Evolutionary conservation across 2,888 invertebrate genomes (phyloP).

Genomic region (Dasysyrphus albostriatus): DNA sequence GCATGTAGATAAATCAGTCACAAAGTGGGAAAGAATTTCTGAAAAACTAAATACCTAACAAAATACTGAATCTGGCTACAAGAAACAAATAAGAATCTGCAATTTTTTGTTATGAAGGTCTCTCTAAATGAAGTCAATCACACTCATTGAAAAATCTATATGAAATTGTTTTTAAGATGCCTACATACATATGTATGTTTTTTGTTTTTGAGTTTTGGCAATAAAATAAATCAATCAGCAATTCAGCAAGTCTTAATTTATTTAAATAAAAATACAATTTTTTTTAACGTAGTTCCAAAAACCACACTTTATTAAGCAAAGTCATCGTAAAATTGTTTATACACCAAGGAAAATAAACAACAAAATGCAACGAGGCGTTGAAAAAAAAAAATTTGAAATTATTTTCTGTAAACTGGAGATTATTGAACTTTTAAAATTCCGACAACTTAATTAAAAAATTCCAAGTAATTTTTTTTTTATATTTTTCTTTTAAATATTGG

Average conservation of each 20-base stretch:
- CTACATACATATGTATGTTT: neutral
- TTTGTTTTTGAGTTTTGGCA: neutral
- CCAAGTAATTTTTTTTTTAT: too few species aligned
- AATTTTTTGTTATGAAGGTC: too few species aligned
- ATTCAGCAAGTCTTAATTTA: too few species aligned
- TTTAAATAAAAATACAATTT: neutral
- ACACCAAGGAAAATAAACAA: neutral
- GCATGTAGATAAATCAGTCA: too few species aligned
- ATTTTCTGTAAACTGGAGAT: neutral
- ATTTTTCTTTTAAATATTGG: too few species aligned
- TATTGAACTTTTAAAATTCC: neutral
- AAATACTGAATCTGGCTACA: too few species aligned
- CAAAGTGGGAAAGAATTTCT: too few species aligned
- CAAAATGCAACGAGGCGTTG: neutral
- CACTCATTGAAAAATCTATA: neutral
- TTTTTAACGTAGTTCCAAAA: neutral
- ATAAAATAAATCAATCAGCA: neutral
- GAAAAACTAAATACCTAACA: too few species aligned
- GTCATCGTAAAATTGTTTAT: neutral
- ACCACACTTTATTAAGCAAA: neutral
- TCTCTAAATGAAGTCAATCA: neutral
- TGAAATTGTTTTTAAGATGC: neutral
- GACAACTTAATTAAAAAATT: too few species aligned
- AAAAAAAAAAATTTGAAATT: neutral
- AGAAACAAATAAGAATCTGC: too few species aligned